Evolutionary conservation across 2,797 vertebrate species (phyloP).

Genomic region (Sebastes iracundus): DNA sequence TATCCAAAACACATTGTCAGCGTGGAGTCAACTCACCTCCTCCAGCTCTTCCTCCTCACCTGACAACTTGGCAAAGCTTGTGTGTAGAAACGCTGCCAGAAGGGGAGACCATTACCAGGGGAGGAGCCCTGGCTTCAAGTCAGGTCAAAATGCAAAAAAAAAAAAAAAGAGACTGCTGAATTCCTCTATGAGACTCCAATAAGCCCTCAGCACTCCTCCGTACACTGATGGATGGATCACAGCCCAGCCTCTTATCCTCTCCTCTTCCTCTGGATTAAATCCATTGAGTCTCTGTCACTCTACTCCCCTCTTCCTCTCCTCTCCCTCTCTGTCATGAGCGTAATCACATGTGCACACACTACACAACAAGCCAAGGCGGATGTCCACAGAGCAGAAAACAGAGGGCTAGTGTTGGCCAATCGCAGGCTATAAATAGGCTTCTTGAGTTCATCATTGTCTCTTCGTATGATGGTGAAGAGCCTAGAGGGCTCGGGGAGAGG

Average conservation of each 20-base stretch:
- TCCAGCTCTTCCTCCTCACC: slow-evolving; percentile 51
- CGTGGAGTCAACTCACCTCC: slow-evolving; percentile 46
- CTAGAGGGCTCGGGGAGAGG: slow-evolving; percentile 52
- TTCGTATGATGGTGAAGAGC: slow-evolving; percentile 73
- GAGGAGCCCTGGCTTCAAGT: slow-evolving; percentile 36
- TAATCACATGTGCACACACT: slow-evolving; percentile 59
- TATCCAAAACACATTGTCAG: slow-evolving; percentile 23
- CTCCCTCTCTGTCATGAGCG: slow-evolving; percentile 37
- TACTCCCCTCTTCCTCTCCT: slow-evolving; percentile 14
- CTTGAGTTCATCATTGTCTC: slow-evolving; percentile 78
- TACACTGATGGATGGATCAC: slow-evolving; percentile 48
- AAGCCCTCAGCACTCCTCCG: slow-evolving; percentile 34
- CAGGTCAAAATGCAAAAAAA: slow-evolving; percentile 26
- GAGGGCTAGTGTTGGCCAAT: slow-evolving; percentile 74
- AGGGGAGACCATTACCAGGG: slow-evolving; percentile 20
- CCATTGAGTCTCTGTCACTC: slow-evolving; percentile 52
- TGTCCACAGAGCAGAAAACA: slow-evolving; percentile 70
- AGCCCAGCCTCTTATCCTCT: slow-evolving; percentile 56
- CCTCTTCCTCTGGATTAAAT: slow-evolving; percentile 65
- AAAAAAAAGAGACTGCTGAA: slow-evolving; percentile 16
- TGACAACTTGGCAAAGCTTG: slow-evolving; percentile 59
- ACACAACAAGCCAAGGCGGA: slow-evolving; percentile 59
- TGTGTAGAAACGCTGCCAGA: slow-evolving; percentile 15
- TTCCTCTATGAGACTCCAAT: slow-evolving; percentile 43
- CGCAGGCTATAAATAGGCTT: slow-evolving; percentile 75